A percentile compares a stretch with the other conserved stretches of the same genome.
phyloP scores from a whole-genome alignment of 2,113 vertebrate species.

The Grantiella picta region DNA sequence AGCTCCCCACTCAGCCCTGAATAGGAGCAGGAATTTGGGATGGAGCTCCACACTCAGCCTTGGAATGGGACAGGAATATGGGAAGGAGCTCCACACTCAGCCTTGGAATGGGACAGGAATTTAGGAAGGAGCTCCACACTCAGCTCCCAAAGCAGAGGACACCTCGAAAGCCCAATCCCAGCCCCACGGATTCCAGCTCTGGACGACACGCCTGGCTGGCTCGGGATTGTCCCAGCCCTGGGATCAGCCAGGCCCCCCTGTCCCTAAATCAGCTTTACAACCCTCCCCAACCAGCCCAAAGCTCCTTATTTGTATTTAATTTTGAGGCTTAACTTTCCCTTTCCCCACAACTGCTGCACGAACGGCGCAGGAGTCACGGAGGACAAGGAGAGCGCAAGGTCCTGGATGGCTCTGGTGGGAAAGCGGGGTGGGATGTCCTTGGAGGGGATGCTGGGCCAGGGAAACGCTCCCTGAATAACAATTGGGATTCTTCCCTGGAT shows the following conservation, averaged over 20 bases:
- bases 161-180: not conserved
- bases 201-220: not conserved
- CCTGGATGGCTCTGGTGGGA: not conserved
- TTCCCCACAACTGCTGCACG: not conserved
- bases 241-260: not conserved
- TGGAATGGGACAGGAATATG: too few relatives aligned
- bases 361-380: not conserved
- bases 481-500: not conserved
- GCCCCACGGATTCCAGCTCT: not conserved
- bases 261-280: conserved; percentile 22
- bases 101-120: not conserved
- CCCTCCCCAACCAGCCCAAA: not conserved
- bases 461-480: not conserved
- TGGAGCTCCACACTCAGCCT: too few relatives aligned
- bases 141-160: not conserved
- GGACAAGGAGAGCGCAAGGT: not conserved
- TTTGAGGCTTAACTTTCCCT: conserved; percentile 10
- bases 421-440: not conserved
- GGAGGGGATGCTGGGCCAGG: not conserved
- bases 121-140: rapidly evolving
- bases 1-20: too few relatives aligned
- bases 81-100: too few relatives aligned
- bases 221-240: not conserved
- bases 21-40: too few relatives aligned
- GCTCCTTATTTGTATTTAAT: conserved; percentile 39